Evolutionary conservation across 64 coral and sea anemone species (phyloP).

Genomic region (Stichodactyla mertensii): DNA sequence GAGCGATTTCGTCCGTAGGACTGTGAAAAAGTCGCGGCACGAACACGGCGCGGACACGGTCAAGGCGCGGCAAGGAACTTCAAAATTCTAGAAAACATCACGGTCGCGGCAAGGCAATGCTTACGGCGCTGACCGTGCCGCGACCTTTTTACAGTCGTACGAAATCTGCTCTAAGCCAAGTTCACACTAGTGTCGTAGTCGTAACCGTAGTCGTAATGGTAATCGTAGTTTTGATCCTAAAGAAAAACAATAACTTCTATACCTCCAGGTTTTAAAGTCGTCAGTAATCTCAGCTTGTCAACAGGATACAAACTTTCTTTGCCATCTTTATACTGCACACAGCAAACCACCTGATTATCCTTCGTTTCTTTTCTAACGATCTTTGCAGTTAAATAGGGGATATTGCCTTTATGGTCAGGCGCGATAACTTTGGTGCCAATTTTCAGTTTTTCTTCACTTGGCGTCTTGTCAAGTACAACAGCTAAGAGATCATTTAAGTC

Average conservation of each 20-base stretch:
- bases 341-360: slow-evolving; percentile 32
- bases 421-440: slow-evolving; percentile 53
- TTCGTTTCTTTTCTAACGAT: slow-evolving; percentile 29
- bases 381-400: slow-evolving; percentile 31
- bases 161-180: too few relatives aligned
- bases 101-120: too few relatives aligned
- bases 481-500: slow-evolving; percentile 67
- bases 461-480: slow-evolving; percentile 57
- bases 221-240: too few relatives aligned
- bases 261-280: slow-evolving; percentile 47
- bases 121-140: too few relatives aligned
- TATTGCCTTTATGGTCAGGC: slow-evolving; percentile 4
- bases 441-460: slow-evolving; percentile 31
- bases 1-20: too few relatives aligned
- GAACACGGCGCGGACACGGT: too few relatives aligned
- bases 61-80: too few relatives aligned
- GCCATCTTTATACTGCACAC: slow-evolving; percentile 54
- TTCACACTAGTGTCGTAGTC: too few relatives aligned
- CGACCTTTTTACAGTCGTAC: too few relatives aligned
- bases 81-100: too few relatives aligned
- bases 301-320: slow-evolving; percentile 28
- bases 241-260: background rate
- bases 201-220: too few relatives aligned
- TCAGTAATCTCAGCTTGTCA: slow-evolving; percentile 50
- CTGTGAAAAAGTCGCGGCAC: too few relatives aligned